A percentile compares a stretch with the other conserved stretches of the same genome.
phyloP scores from a whole-genome alignment of 2,113 vertebrate genomes.

The Syrmaticus mikado region DNA sequence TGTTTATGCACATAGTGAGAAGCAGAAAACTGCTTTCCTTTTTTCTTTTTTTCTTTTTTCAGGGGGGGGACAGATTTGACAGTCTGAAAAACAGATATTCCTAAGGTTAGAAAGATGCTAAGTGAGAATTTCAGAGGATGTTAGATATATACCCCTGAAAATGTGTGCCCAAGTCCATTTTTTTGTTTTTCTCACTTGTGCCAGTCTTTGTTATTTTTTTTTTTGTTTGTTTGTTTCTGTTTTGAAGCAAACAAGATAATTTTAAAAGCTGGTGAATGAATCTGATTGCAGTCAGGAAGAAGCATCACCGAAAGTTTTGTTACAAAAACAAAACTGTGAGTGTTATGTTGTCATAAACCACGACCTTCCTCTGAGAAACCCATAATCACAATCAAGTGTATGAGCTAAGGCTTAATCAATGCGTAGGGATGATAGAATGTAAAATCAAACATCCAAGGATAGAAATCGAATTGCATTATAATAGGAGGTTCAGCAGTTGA shows the following conservation, averaged over 20 bases:
- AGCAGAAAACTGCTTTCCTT: not conserved
- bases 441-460: constrained; percentile 69
- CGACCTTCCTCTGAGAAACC: constrained; percentile 69
- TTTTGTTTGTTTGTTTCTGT: not conserved
- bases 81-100: not conserved
- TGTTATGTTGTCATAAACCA: constrained; percentile 57
- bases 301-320: not conserved
- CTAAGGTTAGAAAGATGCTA: not conserved
- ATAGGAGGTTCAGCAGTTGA: constrained; percentile 54
- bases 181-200: not conserved
- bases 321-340: not conserved
- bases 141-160: not conserved
- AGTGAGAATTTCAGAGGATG: not conserved
- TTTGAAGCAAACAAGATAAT: not conserved
- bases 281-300: not conserved
- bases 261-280: not conserved
- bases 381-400: constrained; percentile 17
- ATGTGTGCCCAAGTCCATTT: not conserved
- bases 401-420: constrained; percentile 70
- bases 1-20: not conserved
- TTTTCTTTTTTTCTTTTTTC: not conserved
- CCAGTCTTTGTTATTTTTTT: not conserved
- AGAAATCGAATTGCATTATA: constrained; percentile 69
- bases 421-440: constrained; percentile 62
- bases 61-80: not conserved